Evolutionary conservation across 1,140 invertebrate genomes (phyloP).

Genomic region (Kradibia gibbosae): DNA sequence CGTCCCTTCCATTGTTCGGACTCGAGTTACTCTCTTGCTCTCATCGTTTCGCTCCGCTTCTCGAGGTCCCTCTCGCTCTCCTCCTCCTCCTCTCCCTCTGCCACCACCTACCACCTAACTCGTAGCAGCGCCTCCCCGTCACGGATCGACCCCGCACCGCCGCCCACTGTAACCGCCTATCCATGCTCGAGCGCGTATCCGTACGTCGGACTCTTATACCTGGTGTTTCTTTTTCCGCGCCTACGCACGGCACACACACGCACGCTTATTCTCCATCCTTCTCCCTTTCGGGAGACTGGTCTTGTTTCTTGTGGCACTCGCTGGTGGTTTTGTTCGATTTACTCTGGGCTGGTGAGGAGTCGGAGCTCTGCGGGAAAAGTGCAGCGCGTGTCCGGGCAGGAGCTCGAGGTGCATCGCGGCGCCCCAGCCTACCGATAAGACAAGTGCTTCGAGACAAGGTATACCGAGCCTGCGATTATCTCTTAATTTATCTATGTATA

Average conservation of each 20-base stretch:
- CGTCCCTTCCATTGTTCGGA: constrained; percentile 23
- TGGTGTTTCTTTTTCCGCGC: constrained; percentile 29
- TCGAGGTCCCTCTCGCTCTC: not conserved
- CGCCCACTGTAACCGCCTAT: too few relatives aligned
- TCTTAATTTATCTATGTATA: not conserved
- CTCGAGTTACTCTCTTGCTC: not conserved
- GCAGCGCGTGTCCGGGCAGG: not conserved
- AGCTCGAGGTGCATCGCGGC: not conserved
- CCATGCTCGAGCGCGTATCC: not conserved
- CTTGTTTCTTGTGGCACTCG: constrained; percentile 3
- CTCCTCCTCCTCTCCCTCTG: not conserved
- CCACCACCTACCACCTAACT: not conserved
- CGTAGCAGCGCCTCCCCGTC: not conserved
- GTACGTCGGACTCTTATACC: constrained; percentile 5
- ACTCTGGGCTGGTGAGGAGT: not conserved
- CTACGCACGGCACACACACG: constrained; percentile 24
- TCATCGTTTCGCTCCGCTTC: not conserved
- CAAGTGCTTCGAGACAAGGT: not conserved
- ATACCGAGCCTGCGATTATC: constrained; percentile 6
- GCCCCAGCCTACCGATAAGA: not conserved
- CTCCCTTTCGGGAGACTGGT: constrained; percentile 31
- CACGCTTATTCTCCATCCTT: constrained; percentile 1
- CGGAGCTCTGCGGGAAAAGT: not conserved
- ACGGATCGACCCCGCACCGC: too few relatives aligned
- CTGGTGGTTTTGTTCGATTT: constrained; percentile 18